A percentile compares a stretch with the other conserved stretches of the same genome.
phyloP scores from a whole-genome alignment of 2,113 vertebrate species.

The Burhinus oedicnemus region DNA sequence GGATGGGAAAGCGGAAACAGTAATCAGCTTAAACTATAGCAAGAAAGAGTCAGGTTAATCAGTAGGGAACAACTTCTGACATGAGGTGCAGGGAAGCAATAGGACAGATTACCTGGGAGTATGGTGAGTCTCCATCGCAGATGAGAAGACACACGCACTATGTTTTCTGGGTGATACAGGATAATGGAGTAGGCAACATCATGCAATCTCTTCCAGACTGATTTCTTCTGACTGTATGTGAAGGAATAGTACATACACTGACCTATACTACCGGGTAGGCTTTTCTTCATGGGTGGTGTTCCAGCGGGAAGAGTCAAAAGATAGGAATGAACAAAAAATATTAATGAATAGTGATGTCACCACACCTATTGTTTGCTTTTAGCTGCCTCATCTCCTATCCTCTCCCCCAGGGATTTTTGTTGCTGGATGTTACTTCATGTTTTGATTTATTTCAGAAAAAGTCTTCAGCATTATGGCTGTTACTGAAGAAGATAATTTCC shows the following conservation, averaged over 20 bases:
- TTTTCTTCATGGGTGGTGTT: neutral
- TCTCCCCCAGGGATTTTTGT: neutral
- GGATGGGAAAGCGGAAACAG: neutral
- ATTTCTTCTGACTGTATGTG: neutral
- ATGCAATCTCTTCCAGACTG: neutral
- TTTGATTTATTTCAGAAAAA: neutral
- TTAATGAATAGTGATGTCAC: neutral
- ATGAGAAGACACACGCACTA: neutral
- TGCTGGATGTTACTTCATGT: neutral
- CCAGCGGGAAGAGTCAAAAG: neutral
- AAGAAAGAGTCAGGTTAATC: conserved; percentile 7
- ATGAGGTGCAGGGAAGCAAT: neutral
- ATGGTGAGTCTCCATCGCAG: neutral
- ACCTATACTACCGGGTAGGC: neutral
- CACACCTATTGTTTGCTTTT: neutral
- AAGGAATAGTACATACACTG: neutral
- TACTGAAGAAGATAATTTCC: neutral
- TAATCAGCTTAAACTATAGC: conserved; percentile 4
- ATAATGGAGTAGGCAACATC: neutral
- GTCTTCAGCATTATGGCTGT: neutral
- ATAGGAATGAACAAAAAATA: neutral
- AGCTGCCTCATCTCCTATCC: neutral
- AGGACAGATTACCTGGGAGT: neutral
- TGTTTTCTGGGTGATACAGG: neutral
- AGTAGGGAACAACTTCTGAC: neutral